Conservation (phyloP, 2,113 vertebrate genomes). For the Argyrosomus japonicus region DNA sequence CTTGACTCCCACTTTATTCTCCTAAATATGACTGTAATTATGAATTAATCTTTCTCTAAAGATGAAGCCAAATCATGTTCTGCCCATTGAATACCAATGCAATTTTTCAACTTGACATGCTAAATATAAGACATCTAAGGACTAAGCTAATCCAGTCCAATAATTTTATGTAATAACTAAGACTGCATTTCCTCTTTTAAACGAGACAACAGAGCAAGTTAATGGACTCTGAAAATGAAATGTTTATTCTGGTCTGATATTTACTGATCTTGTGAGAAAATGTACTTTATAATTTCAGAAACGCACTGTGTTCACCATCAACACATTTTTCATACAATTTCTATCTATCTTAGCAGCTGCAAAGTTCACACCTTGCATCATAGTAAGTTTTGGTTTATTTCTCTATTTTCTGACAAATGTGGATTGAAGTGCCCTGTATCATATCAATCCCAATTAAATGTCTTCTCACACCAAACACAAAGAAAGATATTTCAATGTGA, state of each 20-base stretch:
- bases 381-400: background rate
- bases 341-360: background rate
- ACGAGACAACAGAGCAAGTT: background rate
- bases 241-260: background rate
- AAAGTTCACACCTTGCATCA: background rate
- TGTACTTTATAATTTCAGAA: background rate
- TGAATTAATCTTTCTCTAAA: slow-evolving; percentile 7
- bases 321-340: background rate
- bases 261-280: background rate
- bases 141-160: background rate
- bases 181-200: background rate
- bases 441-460: background rate
- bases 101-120: background rate
- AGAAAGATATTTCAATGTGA: background rate
- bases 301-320: background rate
- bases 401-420: background rate
- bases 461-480: background rate
- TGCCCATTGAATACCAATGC: background rate
- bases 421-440: background rate
- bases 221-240: background rate
- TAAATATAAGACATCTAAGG: background rate
- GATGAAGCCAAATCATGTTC: background rate
- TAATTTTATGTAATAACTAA: background rate
- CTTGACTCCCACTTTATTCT: background rate
- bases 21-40: slow-evolving; percentile 9